phyloP scores from a whole-genome alignment of 2,113 vertebrate genomes.

The Cryptotis parvus region DNA sequence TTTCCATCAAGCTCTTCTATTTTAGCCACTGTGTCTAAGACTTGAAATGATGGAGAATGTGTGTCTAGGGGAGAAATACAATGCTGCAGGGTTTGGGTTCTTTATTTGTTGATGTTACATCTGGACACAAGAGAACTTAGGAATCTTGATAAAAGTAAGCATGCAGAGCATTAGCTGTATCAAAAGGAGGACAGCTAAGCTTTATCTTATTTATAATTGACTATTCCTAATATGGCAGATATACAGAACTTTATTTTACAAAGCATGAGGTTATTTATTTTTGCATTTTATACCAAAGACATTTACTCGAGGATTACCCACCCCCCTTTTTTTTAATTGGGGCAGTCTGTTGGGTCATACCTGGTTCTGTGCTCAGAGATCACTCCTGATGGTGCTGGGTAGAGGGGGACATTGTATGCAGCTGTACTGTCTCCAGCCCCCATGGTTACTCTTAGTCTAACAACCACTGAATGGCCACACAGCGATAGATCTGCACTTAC shows the following conservation, averaged over 20 bases:
- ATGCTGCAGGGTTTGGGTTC: neutral
- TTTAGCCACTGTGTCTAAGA: neutral
- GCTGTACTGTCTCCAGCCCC: too few relatives aligned
- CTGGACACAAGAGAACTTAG: neutral
- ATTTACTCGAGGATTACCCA: neutral
- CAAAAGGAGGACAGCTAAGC: neutral
- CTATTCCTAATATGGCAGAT: neutral
- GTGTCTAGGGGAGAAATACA: neutral
- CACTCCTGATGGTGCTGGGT: too few relatives aligned
- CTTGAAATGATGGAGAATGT: neutral
- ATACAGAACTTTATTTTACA: neutral
- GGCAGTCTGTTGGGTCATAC: too few relatives aligned
- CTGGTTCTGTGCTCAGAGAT: too few relatives aligned
- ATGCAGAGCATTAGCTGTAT: neutral
- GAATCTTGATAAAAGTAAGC: conserved; percentile 7
- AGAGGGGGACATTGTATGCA: too few relatives aligned
- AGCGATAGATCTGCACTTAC: neutral
- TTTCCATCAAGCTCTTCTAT: neutral
- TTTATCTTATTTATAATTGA: neutral
- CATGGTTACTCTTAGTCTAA: neutral
- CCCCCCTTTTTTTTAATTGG: too few relatives aligned
- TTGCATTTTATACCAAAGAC: neutral
- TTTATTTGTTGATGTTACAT: neutral
- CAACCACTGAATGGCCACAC: neutral
- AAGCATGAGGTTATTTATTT: neutral